Base-by-base conservation (phyloP, 2,797 vertebrate genomes). In the Cuculus canorus region DNA sequence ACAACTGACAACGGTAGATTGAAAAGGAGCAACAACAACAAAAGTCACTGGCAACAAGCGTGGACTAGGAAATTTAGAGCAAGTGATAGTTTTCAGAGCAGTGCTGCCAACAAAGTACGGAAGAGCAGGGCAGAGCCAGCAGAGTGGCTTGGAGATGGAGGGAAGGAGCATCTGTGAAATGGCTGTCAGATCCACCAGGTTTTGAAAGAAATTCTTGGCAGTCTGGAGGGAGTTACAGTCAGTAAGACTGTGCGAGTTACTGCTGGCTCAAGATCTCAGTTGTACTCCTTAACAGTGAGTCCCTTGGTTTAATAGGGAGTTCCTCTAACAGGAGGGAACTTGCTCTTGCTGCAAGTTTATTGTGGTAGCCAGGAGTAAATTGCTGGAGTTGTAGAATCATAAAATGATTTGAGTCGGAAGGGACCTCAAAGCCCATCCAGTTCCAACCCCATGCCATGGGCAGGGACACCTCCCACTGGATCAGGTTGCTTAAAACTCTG, bases 131-230 rank as follows among this genome's bases (percentile, higher is more conserved):
- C 47, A 73, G 88, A 91, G 81, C 56, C 71, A 86, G 64, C 64
- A 82, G 41, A 82, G 32, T 71, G 41, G 45, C 57, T 83, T 0
- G 1, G 75, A 80, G 79, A 53, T 89, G 69, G 37, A 91, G 64
- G 48, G 56, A 94, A 77, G 53, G 21, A 93, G 53, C 41, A 71
- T 87, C 84, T 93, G 72, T 76, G 92, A 86, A 91, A 80, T 41
- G 71, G 28, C 61, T 93, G 88, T 89, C 71, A 91, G 93, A 63
- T 27, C 15, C 27, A 17, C 33, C 66, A 65, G 35, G 30, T 17
- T 47, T 73, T 3, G 3, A 57, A 80, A 68, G n/a, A 82, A 48
- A 37, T 65, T 80, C 86, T 82, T 91, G 50, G 30, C 86, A 54
- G 18, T 70, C 57, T 88, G 28, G 43, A 35, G 56, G 48, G 65